These are phyloP conservation scores for Sinocyclocheilus anshuiensis DNA, from an alignment of 2,113 vertebrate genomes.

Conservation along the genomic window DNA sequence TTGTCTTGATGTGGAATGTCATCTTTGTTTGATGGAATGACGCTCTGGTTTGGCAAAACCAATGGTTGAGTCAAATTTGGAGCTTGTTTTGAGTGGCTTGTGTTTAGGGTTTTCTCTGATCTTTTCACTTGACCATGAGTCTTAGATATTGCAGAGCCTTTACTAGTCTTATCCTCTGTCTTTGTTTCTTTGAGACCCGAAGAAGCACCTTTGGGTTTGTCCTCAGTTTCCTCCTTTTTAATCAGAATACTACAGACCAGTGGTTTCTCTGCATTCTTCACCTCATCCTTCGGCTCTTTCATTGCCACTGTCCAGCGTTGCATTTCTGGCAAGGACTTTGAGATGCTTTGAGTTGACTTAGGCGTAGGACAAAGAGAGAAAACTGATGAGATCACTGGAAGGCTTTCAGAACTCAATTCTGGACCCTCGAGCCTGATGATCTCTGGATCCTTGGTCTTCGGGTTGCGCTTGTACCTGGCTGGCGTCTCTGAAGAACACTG, in stretches of 20 bases:
- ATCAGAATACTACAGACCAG: conserved; percentile 22
- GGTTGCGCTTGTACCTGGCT: background rate
- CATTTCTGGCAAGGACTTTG: conserved; percentile 55
- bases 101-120: background rate
- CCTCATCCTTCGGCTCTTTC: background rate
- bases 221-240: conserved; percentile 43
- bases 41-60: background rate
- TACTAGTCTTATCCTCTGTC: background rate
- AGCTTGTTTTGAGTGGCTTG: background rate
- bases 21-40: background rate
- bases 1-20: background rate
- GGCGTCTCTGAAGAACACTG: background rate
- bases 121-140: background rate
- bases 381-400: conserved; percentile 92
- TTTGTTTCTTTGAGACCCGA: background rate
- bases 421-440: conserved; percentile 13
- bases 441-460: background rate
- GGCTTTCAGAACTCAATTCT: conserved; percentile 61
- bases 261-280: background rate
- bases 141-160: background rate
- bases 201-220: background rate
- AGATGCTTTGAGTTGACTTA: conserved; percentile 71
- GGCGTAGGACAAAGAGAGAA: conserved; percentile 88
- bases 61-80: background rate
- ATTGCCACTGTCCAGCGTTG: background rate